Base-by-base conservation (phyloP, 2,888 invertebrate genomes). In the Beris morrisii region DNA sequence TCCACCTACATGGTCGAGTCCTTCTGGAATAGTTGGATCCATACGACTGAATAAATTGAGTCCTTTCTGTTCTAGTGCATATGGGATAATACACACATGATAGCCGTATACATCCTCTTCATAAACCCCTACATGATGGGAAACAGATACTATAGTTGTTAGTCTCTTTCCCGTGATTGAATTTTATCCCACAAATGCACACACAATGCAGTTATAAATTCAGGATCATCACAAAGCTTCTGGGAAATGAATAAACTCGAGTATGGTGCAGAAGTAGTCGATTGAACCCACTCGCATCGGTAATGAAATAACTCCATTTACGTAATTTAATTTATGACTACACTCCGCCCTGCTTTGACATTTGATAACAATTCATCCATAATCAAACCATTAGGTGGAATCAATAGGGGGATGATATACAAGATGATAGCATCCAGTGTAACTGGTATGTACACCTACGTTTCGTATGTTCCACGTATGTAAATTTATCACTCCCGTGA, bases 261-360 rank as follows among this genome's bases (percentile, higher is more conserved):
- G 12, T 32, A 12, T 9, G n/a, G n/a, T 31, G 22, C 28, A 52
- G 22, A 22, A 22, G 28, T 5, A 52, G 11, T 13, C 4, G 48
- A 48, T 48, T 7, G 5, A 2, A 9, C 15, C 6, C 52, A 52
- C 11, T 22, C 15, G 13, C 22, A 13, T 12, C 52, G 11, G 15
- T 32, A 58, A 58, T 44, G 58, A 58, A 56, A 58, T 58, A 58
- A 58, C 45, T 58, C 58, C 58, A 58, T 58, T 58, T 58, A 45
- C 30, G 58, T 58, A 58, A 58, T 58, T 58, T 58, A 58, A 58
- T 58, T 58, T 45, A 45, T 46, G 30, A 45, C 46, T 11, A 28
- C 45, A 28, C 28, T 58, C 45, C 46, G 58, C 58, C 45, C 58
- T 30, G 46, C 56, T 45, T 58, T 46, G 58, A 46, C 45, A 58